These are phyloP conservation scores for Asobara japonica DNA, from an alignment of 1,140 invertebrate genomes.

Conservation along the genomic window DNA sequence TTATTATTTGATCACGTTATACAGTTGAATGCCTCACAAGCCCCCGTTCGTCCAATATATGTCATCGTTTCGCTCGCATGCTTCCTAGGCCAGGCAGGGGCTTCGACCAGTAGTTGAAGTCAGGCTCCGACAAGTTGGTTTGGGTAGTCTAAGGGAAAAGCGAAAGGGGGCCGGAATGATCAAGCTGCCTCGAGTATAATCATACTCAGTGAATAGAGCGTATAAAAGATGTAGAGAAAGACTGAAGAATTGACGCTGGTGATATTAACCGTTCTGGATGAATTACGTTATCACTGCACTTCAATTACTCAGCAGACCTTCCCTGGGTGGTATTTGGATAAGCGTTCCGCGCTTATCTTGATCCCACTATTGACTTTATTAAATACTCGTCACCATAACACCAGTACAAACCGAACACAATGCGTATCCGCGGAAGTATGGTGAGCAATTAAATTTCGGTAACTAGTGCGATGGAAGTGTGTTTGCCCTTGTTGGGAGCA, in stretches of 20 bases:
- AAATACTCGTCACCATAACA: no score
- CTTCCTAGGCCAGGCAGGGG: background rate
- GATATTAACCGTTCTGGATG: no score
- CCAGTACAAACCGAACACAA: no score
- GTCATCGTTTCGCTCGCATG: background rate
- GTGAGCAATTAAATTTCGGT: no score
- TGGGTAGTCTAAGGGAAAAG: background rate
- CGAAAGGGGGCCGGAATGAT: background rate
- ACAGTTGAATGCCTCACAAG: constrained; percentile 4
- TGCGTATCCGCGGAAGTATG: no score
- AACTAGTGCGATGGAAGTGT: no score
- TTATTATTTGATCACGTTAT: constrained; percentile 16
- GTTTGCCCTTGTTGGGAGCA: no score
- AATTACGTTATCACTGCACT: no score
- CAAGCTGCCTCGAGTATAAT: background rate
- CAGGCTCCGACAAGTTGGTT: constrained; percentile 1
- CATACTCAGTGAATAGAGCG: background rate
- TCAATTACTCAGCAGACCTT: no score
- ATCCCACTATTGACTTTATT: no score
- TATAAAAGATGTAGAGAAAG: background rate
- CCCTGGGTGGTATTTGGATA: no score
- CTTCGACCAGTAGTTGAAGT: constrained; percentile 2
- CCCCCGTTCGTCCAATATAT: background rate
- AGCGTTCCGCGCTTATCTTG: no score
- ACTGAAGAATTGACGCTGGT: background rate